Percentiles rank a stretch among this genome's conserved stretches.
These are phyloP conservation scores for Falco peregrinus DNA, from an alignment of 2,797 vertebrate species.

Conservation along the genomic window DNA sequence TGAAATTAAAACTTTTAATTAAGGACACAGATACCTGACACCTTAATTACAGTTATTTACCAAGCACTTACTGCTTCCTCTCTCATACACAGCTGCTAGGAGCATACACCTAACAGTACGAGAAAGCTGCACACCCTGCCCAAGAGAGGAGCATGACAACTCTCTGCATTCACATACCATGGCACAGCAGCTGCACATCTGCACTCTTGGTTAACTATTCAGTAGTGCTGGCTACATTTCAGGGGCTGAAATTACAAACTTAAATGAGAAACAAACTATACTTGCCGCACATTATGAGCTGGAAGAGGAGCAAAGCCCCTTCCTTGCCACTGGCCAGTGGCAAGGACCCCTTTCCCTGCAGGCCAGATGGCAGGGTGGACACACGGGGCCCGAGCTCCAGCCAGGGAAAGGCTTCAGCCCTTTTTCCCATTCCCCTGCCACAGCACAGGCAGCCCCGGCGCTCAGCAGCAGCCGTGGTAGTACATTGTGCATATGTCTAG, in stretches of 20 bases:
- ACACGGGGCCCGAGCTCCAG: not conserved
- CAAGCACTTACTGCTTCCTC: not conserved
- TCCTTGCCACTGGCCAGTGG: fast-evolving
- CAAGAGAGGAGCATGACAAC: not conserved
- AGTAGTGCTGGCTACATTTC: not conserved
- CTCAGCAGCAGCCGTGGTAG: not conserved
- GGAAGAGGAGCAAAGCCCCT: not conserved
- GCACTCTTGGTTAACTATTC: not conserved
- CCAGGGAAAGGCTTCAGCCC: not conserved
- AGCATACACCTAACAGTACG: not conserved
- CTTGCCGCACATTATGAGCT: not conserved
- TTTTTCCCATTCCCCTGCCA: fast-evolving
- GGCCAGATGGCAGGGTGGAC: not conserved
- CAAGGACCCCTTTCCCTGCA: not conserved
- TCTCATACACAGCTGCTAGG: not conserved
- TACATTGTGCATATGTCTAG: not conserved
- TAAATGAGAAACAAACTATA: not conserved
- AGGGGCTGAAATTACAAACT: not conserved
- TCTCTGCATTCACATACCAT: not conserved
- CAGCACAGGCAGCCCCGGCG: not conserved
- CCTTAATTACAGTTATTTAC: not conserved
- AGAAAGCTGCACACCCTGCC: not conserved
- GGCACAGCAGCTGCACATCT: not conserved
- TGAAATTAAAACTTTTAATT: not conserved
- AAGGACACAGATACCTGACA: not conserved